A percentile compares a stretch with the other conserved stretches of the same genome.
Conservation (phyloP, 1,140 invertebrate species). For the Nasonia vitripennis region DNA sequence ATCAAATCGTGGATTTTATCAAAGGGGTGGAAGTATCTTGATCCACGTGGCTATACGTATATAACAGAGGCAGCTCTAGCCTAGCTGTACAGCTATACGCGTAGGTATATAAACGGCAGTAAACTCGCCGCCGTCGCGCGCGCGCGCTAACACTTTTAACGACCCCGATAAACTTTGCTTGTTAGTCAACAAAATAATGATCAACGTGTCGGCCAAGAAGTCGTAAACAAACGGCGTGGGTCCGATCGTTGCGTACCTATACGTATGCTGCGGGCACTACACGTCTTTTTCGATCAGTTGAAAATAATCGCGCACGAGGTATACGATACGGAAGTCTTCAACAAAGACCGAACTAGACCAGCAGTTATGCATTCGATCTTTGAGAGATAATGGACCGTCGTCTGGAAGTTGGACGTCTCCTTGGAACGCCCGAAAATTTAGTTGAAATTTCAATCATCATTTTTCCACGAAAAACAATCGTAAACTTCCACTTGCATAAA, state of each 20-base stretch:
- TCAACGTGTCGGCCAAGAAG: background rate
- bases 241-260: background rate
- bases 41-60: background rate
- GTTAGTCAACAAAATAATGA: conserved; percentile 21
- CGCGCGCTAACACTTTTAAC: conserved; percentile 43
- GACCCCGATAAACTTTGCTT: conserved; percentile 49
- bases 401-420: no score
- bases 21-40: background rate
- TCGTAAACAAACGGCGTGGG: background rate
- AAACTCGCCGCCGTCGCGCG: conserved; percentile 35
- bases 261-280: no score
- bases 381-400: no score
- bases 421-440: no score
- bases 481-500: no score
- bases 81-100: background rate
- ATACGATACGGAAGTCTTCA: no score
- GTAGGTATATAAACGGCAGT: conserved; percentile 12
- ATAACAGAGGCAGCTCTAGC: background rate
- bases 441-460: no score
- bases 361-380: no score
- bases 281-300: no score
- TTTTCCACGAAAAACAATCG: no score
- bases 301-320: no score
- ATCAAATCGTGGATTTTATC: background rate
- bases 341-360: no score